Conservation (phyloP, 2,888 invertebrate species). For the Stegophylla sp. region DNA sequence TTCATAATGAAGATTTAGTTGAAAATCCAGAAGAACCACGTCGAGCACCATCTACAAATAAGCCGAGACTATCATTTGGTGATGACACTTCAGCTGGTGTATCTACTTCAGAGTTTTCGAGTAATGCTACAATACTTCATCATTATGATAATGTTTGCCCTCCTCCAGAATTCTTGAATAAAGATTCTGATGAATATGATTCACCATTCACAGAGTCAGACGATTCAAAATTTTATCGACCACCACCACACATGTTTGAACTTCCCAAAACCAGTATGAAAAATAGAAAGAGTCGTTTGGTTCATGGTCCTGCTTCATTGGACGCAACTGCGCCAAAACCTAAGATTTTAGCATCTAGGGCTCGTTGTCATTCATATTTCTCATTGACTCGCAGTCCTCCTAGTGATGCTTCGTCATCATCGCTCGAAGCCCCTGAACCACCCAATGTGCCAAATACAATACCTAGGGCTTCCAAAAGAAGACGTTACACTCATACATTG, state of each 20-base stretch:
- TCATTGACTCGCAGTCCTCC: constrained; percentile 64
- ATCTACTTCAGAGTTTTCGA: constrained; percentile 87
- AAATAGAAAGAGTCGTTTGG: constrained; percentile 41
- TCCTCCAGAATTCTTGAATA: constrained; percentile 48
- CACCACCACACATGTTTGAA: constrained; percentile 54
- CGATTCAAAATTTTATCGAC: constrained; percentile 62
- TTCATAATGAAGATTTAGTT: constrained; percentile 43
- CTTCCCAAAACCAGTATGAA: constrained; percentile 34
- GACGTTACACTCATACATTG: constrained; percentile 61
- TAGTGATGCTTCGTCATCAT: constrained; percentile 63
- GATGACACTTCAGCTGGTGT: constrained; percentile 86
- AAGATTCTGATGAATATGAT: constrained; percentile 63
- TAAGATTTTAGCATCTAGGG: constrained; percentile 25
- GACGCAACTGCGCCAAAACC: constrained; percentile 1
- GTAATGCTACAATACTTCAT: constrained; percentile 81
- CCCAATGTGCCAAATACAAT: constrained; percentile 63
- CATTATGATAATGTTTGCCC: constrained; percentile 61
- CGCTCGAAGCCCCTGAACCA: constrained; percentile 62
- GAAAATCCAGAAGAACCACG: constrained; percentile 74
- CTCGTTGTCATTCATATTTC: constrained; percentile 64
- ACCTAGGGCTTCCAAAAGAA: constrained; percentile 63
- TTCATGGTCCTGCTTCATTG: constrained; percentile 31
- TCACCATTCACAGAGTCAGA: constrained; percentile 63
- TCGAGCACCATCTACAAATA: constrained; percentile 65
- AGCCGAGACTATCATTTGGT: constrained; percentile 73